Conservation (phyloP, 2,888 invertebrate genomes). For the Bellardia pandia region DNA sequence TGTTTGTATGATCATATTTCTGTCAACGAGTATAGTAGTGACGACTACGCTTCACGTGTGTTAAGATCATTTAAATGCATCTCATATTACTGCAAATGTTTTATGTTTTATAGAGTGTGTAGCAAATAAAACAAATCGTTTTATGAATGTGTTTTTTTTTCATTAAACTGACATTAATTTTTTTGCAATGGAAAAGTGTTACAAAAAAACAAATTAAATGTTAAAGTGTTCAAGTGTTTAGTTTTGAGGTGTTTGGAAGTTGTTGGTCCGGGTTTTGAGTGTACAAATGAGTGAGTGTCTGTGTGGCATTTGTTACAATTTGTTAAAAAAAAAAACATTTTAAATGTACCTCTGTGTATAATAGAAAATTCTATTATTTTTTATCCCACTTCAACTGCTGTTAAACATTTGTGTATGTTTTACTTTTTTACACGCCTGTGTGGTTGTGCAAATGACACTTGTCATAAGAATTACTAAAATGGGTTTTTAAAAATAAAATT, state of each 20-base stretch:
- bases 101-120: constrained; percentile 21
- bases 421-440: background rate
- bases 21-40: background rate
- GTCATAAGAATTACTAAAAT: constrained; percentile 20
- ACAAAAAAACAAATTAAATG: background rate
- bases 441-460: constrained; percentile 52
- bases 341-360: background rate
- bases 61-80: constrained; percentile 29
- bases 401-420: constrained; percentile 1
- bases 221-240: constrained; percentile 35
- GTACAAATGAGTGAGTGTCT: background rate
- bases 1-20: constrained; percentile 35
- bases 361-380: constrained; percentile 16
- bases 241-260: constrained; percentile 39
- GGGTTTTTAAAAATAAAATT: too few species aligned
- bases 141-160: background rate
- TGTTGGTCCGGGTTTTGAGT: constrained; percentile 11
- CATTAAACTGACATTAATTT: constrained; percentile 1
- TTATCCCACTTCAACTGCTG: background rate
- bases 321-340: constrained; percentile 23
- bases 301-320: constrained; percentile 45
- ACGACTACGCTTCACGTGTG: constrained; percentile 23
- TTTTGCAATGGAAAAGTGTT: background rate
- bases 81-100: constrained; percentile 35
- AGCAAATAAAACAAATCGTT: constrained; percentile 24